Percentiles rank a stretch among this genome's conserved stretches.
Conservation (phyloP, 2,888 invertebrate species). For the Nomada fucata region DNA sequence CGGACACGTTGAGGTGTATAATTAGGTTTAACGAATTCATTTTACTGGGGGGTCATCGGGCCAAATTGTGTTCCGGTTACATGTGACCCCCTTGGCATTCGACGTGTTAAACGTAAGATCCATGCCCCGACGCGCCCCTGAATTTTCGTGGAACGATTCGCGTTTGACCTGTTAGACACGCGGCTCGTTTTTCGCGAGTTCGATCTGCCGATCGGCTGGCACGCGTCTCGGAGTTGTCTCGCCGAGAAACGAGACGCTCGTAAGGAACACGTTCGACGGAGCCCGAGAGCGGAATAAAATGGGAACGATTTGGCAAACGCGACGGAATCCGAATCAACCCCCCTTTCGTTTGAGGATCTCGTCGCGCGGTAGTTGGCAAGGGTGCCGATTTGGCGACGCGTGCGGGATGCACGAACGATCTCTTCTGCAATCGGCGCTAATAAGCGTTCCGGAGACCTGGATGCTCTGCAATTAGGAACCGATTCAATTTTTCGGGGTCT, state of each 20-base stretch:
- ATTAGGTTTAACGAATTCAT: no score
- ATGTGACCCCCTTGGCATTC: no score
- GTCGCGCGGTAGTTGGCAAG: conserved; percentile 56
- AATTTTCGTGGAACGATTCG: no score
- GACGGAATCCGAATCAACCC: conserved; percentile 47
- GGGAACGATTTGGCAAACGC: conserved; percentile 17
- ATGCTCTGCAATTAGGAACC: conserved; percentile 53
- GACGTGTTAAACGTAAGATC: no score
- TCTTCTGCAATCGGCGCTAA: conserved; percentile 55
- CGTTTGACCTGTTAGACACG: no score
- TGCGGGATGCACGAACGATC: conserved; percentile 48
- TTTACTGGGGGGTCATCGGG: no score
- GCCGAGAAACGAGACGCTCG: not conserved
- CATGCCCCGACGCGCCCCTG: no score
- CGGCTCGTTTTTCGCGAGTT: no score
- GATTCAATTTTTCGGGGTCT: conserved; percentile 48
- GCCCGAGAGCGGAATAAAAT: not conserved
- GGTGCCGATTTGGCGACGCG: conserved; percentile 29
- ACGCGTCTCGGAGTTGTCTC: no score
- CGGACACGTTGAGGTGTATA: no score
- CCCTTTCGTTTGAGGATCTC: conserved; percentile 45
- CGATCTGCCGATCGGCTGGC: no score
- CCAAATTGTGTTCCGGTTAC: no score
- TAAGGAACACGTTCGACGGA: not conserved
- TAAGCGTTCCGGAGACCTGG: conserved; percentile 51